A percentile compares a stretch with the other conserved stretches of the same genome.
Conservation (phyloP, 2,113 vertebrate species). For the Garra rufa region DNA sequence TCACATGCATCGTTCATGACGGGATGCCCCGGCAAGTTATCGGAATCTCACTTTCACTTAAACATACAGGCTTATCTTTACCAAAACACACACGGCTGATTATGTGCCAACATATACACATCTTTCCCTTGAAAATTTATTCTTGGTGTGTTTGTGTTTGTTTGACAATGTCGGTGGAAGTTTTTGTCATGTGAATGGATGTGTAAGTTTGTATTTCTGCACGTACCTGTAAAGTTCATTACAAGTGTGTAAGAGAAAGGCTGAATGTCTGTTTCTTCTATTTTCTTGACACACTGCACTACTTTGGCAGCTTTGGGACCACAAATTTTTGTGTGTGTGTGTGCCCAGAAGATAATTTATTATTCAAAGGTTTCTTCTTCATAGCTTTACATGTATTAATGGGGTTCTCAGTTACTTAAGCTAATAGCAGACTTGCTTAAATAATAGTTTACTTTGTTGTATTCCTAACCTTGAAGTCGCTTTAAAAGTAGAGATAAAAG, state of each 20-base stretch:
- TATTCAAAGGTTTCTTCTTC: neutral
- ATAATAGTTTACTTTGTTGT: neutral
- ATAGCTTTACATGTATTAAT: neutral
- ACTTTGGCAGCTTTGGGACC: neutral
- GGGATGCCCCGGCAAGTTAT: neutral
- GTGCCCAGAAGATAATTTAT: neutral
- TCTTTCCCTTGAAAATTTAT: conserved; percentile 14
- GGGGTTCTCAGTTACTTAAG: neutral
- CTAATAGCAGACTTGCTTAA: neutral
- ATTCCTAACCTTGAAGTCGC: no score
- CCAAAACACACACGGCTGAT: neutral
- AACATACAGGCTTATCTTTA: neutral
- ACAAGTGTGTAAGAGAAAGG: neutral
- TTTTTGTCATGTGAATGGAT: conserved; percentile 14
- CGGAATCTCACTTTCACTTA: neutral
- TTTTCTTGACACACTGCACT: conserved; percentile 21
- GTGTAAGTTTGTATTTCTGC: neutral
- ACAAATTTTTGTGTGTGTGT: neutral
- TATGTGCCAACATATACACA: neutral
- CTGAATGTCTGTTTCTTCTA: neutral
- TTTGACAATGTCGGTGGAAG: neutral
- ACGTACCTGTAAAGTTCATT: neutral
- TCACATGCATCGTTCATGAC: conserved; percentile 17
- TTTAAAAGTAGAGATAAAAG: no score
- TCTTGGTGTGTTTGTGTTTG: conserved; percentile 18